Evolutionary conservation across 2,113 vertebrate genomes (phyloP).

Genomic region (Cololabis saira): DNA sequence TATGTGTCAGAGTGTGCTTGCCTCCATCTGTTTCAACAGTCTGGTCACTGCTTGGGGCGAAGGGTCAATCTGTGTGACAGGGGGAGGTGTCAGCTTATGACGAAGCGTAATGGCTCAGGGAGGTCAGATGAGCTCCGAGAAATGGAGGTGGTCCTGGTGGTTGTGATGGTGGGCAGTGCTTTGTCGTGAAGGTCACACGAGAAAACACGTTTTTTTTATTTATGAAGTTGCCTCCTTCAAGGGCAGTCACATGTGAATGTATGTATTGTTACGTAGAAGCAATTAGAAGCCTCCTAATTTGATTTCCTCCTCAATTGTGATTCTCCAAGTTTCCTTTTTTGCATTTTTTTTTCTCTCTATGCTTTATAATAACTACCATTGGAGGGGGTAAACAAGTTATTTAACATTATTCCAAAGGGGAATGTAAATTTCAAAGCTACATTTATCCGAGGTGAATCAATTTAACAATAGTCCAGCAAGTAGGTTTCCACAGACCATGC

Average conservation of each 20-base stretch:
- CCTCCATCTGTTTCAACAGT: constrained; percentile 64
- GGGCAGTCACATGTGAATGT: constrained; percentile 7
- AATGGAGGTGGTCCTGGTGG: constrained; percentile 36
- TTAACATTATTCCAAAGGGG: no score
- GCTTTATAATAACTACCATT: no score
- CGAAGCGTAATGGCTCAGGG: constrained; percentile 47
- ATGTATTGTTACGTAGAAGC: background rate
- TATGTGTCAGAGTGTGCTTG: constrained; percentile 30
- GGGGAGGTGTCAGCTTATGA: constrained; percentile 67
- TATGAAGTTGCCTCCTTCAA: constrained; percentile 29
- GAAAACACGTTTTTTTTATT: constrained; percentile 20
- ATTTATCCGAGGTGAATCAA: no score
- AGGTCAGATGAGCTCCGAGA: constrained; percentile 49
- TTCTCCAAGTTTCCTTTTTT: no score
- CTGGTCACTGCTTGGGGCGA: constrained; percentile 53
- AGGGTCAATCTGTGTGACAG: constrained; percentile 74
- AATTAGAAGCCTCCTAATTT: no score
- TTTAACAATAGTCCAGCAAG: no score
- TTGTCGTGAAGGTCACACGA: constrained; percentile 45
- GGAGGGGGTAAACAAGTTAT: no score
- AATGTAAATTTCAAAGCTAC: no score
- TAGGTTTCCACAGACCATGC: no score
- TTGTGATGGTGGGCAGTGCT: constrained; percentile 20
- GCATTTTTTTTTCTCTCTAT: no score
- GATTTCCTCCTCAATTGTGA: no score